These are phyloP conservation scores for Rhimphoctona megacephalus DNA, from an alignment of 2,888 invertebrate species.

Conservation along the genomic window DNA sequence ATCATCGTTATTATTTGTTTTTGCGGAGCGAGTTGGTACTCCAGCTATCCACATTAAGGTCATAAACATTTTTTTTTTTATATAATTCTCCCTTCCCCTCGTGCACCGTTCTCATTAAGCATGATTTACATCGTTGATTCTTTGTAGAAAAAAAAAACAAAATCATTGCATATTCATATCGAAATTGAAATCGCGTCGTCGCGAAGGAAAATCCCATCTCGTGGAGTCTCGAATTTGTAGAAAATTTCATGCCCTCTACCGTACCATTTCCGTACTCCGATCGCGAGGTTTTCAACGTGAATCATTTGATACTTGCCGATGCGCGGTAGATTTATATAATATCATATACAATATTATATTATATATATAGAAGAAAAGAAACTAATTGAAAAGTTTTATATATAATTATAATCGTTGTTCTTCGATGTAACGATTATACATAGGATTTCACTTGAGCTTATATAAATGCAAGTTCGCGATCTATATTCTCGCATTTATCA, in stretches of 20 bases:
- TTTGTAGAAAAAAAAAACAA: conserved; percentile 35
- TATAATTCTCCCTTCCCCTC: neutral
- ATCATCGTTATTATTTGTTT: conserved; percentile 55
- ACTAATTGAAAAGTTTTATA: conserved; percentile 74
- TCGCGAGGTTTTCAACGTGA: conserved; percentile 64
- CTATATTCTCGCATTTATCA: conserved; percentile 45
- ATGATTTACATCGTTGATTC: conserved; percentile 59
- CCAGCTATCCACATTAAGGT: conserved; percentile 35
- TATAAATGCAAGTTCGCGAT: conserved; percentile 69
- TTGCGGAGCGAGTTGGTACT: conserved; percentile 16
- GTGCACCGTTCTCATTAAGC: conserved; percentile 19
- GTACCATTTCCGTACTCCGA: neutral
- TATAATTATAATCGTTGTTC: conserved; percentile 72
- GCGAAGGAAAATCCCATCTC: conserved; percentile 1
- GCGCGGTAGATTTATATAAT: conserved; percentile 74
- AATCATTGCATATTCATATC: conserved; percentile 51
- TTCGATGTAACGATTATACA: conserved; percentile 70
- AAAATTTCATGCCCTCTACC: neutral
- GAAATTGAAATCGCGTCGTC: conserved; percentile 23
- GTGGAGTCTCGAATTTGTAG: neutral
- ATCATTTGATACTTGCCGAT: conserved; percentile 73
- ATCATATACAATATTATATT: conserved; percentile 73
- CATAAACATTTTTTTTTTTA: conserved; percentile 12
- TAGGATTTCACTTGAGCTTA: conserved; percentile 68
- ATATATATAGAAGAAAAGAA: conserved; percentile 32